Evolutionary conservation across 2,113 vertebrate genomes (phyloP).

Genomic region (Puma concolor): DNA sequence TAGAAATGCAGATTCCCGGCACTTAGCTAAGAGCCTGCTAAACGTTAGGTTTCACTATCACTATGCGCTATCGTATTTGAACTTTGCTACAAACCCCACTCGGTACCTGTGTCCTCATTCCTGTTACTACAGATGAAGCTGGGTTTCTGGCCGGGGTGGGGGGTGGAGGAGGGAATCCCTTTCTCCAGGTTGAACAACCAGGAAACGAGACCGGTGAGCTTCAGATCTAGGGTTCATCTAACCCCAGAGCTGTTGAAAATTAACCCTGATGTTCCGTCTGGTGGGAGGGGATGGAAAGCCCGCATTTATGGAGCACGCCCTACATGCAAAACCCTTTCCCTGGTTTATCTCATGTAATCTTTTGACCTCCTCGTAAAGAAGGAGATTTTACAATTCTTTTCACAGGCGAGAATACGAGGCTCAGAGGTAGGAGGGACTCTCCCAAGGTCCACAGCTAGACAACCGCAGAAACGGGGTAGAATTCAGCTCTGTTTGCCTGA

Average conservation of each 20-base stretch:
- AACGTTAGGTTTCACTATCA: fast-evolving
- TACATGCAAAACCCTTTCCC: fast-evolving
- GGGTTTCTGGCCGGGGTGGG: not conserved
- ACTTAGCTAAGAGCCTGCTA: fast-evolving
- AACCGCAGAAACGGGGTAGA: fast-evolving
- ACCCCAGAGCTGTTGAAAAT: not conserved
- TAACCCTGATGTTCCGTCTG: fast-evolving
- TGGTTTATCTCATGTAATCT: not conserved
- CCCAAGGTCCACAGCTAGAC: not conserved
- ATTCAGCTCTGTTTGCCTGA: not conserved
- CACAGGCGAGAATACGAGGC: not conserved
- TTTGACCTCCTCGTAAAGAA: fast-evolving
- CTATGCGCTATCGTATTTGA: fast-evolving
- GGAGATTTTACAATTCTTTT: not conserved
- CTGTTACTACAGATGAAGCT: fast-evolving
- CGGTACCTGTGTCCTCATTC: fast-evolving
- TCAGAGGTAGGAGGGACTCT: fast-evolving
- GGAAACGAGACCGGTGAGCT: not conserved
- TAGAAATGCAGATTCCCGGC: not conserved
- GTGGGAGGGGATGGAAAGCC: not conserved
- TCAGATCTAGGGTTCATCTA: not conserved
- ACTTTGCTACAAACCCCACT: fast-evolving
- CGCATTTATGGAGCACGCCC: fast-evolving
- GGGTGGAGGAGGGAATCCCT: not conserved
- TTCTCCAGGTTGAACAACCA: not conserved